These are phyloP conservation scores for Redunca redunca DNA, from an alignment of 2,113 vertebrate genomes.

Conservation along the genomic window DNA sequence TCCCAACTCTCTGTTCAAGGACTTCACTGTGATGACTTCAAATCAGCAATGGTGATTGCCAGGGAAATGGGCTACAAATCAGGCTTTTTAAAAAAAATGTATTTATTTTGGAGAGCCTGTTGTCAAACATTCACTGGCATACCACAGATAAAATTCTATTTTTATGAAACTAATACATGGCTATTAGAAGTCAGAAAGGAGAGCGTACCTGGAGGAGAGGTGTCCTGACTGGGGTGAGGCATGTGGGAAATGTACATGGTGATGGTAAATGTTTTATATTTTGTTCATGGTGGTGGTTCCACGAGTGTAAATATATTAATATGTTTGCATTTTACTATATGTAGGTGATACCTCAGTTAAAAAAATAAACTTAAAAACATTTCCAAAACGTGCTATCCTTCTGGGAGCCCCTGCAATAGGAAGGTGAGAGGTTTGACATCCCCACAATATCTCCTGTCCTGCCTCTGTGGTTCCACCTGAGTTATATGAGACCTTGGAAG, in stretches of 20 bases:
- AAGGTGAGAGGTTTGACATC: neutral
- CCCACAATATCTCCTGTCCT: neutral
- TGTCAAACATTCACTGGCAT: neutral
- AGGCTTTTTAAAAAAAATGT: neutral
- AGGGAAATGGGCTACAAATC: neutral
- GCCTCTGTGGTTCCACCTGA: neutral
- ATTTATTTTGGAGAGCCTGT: neutral
- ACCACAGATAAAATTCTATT: neutral
- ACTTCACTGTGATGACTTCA: neutral
- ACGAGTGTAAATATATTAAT: neutral
- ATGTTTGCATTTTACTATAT: neutral
- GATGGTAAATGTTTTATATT: neutral
- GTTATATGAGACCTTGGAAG: neutral
- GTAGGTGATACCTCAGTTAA: neutral
- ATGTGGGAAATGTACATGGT: rapidly evolving
- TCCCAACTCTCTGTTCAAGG: neutral
- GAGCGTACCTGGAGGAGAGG: neutral
- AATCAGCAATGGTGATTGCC: no score
- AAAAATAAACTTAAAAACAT: neutral
- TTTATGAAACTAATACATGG: neutral
- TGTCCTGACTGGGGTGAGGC: neutral
- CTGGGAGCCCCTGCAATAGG: neutral
- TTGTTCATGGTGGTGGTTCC: neutral
- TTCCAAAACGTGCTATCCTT: neutral
- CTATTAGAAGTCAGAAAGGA: neutral